Base-by-base conservation (phyloP, 2,797 vertebrate species). In the Oreochromis grahami region DNA sequence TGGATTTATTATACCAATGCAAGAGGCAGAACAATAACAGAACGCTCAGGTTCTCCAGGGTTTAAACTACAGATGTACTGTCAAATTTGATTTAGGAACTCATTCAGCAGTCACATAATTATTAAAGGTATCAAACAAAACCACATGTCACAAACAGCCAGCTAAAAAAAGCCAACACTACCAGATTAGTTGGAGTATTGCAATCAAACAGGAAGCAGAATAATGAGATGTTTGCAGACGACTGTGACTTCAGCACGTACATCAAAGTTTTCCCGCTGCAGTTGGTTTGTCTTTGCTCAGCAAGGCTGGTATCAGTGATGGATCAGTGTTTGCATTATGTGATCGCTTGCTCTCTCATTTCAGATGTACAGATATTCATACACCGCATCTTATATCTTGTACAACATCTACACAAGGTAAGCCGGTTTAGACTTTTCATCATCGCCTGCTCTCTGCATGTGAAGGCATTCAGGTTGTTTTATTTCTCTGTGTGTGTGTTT, bases 351-450 rank as follows among this genome's bases (percentile, higher is more conserved):
- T 4, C 36, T 91, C 65, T 90, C 3, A 0, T 93, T 93, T 70
- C 91, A 96, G 95, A 80, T 95, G 60, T 95, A 95, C 89, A 93
- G 94, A 81, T 86, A 95, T 79, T 96, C 95, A 0, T 95, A 93
- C 88, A 95, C 88, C 1, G 95, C 95, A 2, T 95, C 95, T 2
- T 96, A 95, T 86, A 95, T 95, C 21, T 80, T 96, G 3, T 96
- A 96, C 91, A 94, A 95, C 93, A 90, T 95, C 76, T 91, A 96
- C 90, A 96, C 95, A 0, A 91, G 95, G 95, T 96, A 60, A 86
- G 83, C 32, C 2, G 0, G 1, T 68, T n/a, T 19, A n/a, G 29
- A 24, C 70, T 79, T 63, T 15, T 15, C 60, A n/a, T 29, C 10
- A 1, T 19, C 7, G 34, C 26, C 34, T 12, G n/a, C 45, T 34